These are phyloP conservation scores for Perca fluviatilis DNA, from an alignment of 2,113 vertebrate species.

Conservation along the genomic window DNA sequence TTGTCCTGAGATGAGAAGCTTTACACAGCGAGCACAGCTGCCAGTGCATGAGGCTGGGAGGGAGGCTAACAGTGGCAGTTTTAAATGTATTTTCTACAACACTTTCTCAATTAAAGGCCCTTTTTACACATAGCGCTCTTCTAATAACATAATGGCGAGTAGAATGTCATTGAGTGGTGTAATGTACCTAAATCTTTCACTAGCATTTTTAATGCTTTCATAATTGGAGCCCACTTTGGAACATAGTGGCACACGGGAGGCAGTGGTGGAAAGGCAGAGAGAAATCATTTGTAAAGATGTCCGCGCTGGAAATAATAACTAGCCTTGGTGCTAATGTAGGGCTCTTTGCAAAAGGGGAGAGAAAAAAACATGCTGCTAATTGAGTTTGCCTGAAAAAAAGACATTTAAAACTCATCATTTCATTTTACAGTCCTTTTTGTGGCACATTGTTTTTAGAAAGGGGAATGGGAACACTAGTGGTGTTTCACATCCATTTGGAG, in stretches of 20 bases:
- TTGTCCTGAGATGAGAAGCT: constrained; percentile 69
- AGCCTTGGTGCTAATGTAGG: constrained; percentile 86
- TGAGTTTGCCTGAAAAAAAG: constrained; percentile 86
- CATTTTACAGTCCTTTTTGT: constrained; percentile 85
- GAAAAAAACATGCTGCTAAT: constrained; percentile 82
- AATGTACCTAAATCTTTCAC: constrained; percentile 86
- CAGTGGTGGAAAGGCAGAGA: constrained; percentile 74
- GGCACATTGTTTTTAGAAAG: constrained; percentile 80
- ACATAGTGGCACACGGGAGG: constrained; percentile 69
- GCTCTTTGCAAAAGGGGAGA: constrained; percentile 81
- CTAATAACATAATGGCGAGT: constrained; percentile 88
- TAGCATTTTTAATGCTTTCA: constrained; percentile 85
- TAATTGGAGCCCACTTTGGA: constrained; percentile 88
- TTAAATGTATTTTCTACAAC: constrained; percentile 83
- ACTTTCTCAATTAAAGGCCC: constrained; percentile 84
- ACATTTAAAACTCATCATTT: constrained; percentile 90
- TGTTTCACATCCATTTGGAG: constrained; percentile 85
- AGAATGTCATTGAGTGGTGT: constrained; percentile 88
- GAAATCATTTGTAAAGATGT: constrained; percentile 86
- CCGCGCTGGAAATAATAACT: constrained; percentile 84
- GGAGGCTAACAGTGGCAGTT: constrained; percentile 68
- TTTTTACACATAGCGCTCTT: constrained; percentile 79
- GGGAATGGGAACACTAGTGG: constrained; percentile 69
- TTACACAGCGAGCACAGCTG: constrained; percentile 69
- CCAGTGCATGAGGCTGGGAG: constrained; percentile 42